Evolutionary conservation across 2,113 vertebrate species (phyloP), one percentile per base, ranked within the genome.

Genomic region (Meleagris gallopavo): DNA sequence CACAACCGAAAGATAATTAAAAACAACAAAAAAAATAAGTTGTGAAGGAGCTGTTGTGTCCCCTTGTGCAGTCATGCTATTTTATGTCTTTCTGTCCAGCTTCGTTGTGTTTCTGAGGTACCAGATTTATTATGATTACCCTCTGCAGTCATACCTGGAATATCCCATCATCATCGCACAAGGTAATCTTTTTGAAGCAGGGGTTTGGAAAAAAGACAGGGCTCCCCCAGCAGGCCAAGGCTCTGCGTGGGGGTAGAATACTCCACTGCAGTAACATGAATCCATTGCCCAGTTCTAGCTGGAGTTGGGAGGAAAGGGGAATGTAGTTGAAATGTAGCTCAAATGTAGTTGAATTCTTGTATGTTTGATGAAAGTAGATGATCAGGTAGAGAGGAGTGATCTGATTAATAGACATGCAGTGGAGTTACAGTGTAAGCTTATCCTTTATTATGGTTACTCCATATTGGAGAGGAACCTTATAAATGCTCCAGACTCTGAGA

Each of bases 61-160:
- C 19, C 19, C 69, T 46, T 6, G 0, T 80, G 29, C 45, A 70
- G 22, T 94, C 88, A 95, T 0, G 0, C 82, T 89, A 18, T 79
- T 96, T 85, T 90, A 18, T 83, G 17, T 77, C 72, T 81, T 69
- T 77, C 25, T 91, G 30, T 95, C 67, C 84, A 99, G 99, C 91
- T 99, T 98, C 96, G 97, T 99, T 76, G 98, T 99, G 72, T 99
- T 99, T 90, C 97, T 99, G n/a, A 98, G 98, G 9, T 99, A 99
- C 97, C 99, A 99, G 95, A 98, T 98, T 95, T 99, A 99, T 95
- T 99, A 99, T 8, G 97, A 95, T 74, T 99, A 99, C 96, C 99
- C 99, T 6, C 97, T 98, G 45, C 97, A 98, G 71, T 99, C 99
- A 3, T 99, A 99, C 94, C 96, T 99, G 97, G 99, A 99, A 81